phyloP scores from a whole-genome alignment of 2,797 vertebrate species.

The Clarias fuscus region DNA sequence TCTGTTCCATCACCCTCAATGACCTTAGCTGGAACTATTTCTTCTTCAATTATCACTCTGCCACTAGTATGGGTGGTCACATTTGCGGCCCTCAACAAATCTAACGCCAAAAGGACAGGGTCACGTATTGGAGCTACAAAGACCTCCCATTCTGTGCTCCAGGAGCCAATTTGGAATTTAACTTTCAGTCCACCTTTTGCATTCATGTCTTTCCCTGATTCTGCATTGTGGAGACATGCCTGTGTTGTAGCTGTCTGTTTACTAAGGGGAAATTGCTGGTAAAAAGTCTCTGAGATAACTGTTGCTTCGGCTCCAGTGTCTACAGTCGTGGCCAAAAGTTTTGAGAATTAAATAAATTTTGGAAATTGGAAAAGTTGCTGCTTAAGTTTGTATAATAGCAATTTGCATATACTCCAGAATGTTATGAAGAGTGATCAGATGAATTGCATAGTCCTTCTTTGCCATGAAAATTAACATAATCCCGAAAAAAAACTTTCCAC shows the following conservation, averaged over 20 bases:
- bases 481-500: too few species aligned
- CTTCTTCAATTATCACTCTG: conserved; percentile 27
- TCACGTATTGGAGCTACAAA: conserved; percentile 25
- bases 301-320: conserved; percentile 42
- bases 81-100: conserved; percentile 21
- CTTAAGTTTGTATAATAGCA: too few species aligned
- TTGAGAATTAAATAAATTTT: too few species aligned
- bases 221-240: conserved; percentile 4
- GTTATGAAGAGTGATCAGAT: too few species aligned
- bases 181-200: neutral
- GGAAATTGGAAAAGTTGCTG: neutral
- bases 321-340: too few species aligned
- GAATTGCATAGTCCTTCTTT: too few species aligned
- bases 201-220: conserved; percentile 19
- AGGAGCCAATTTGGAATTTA: too few species aligned
- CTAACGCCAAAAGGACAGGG: conserved; percentile 17
- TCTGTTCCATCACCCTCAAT: too few species aligned
- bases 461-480: too few species aligned
- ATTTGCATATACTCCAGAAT: too few species aligned
- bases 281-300: conserved; percentile 30
- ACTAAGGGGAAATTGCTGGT: neutral
- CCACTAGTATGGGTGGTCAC: conserved; percentile 29
- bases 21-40: neutral
- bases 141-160: conserved; percentile 26
- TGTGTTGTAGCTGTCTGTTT: neutral